Evolutionary conservation across 2,888 invertebrate species (phyloP).

Genomic region (Agonopterix heracliana): DNA sequence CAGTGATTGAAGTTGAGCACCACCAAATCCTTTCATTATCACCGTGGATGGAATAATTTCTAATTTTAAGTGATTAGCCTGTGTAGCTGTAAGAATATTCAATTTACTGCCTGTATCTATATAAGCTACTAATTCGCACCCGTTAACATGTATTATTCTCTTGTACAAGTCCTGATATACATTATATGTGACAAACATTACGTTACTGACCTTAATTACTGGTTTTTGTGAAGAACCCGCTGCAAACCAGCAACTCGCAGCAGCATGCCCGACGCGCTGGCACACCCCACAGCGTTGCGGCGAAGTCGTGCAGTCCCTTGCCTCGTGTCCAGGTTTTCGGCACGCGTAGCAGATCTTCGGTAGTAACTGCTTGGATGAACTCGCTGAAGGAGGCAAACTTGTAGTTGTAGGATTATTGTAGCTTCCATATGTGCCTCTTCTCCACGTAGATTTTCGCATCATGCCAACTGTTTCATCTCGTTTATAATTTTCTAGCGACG

Average conservation of each 20-base stretch:
- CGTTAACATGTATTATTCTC: constrained; percentile 3
- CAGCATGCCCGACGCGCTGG: constrained; percentile 12
- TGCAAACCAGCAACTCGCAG: constrained; percentile 13
- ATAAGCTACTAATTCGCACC: constrained; percentile 5
- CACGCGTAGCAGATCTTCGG: constrained; percentile 15
- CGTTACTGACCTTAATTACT: constrained; percentile 5
- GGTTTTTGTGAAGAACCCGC: constrained; percentile 1
- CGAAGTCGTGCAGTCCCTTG: constrained; percentile 10
- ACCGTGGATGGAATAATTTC: constrained; percentile 1
- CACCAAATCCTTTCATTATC: constrained; percentile 14
- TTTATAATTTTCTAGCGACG: constrained; percentile 18
- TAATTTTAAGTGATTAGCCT: constrained; percentile 6
- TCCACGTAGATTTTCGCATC: not conserved
- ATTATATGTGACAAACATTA: not conserved
- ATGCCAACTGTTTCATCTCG: not conserved
- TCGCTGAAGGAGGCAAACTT: too few species aligned
- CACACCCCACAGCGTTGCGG: constrained; percentile 12
- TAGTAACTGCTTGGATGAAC: not conserved
- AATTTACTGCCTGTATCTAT: too few species aligned
- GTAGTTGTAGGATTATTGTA: not conserved
- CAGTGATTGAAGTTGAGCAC: constrained; percentile 5
- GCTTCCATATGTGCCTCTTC: not conserved
- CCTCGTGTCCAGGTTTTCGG: constrained; percentile 13
- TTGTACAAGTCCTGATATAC: not conserved
- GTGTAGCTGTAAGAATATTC: constrained; percentile 4